Evolutionary conservation across 2,113 vertebrate species (phyloP), one percentile per base, ranked within the genome.

Genomic region (Cochlearius cochlearius): DNA sequence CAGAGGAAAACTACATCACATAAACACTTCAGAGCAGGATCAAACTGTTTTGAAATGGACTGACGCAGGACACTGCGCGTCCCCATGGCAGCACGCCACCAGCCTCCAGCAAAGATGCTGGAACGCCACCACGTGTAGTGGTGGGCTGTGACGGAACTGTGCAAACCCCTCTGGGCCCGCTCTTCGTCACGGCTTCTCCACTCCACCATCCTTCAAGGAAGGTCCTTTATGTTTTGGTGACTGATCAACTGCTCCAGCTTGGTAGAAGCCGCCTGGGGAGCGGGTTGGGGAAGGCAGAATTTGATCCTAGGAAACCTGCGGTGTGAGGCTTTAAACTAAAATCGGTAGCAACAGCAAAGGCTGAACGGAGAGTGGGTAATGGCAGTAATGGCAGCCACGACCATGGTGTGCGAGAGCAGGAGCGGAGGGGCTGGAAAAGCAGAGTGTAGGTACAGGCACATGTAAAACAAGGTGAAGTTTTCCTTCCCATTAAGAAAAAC

Each of bases 121-220:
- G 68, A 77, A 71, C 8, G 12, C 41, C 5, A 22, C 5, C 36
- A 34, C 0, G 0, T 4, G 11, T 3, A 41, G 39, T 0, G 4
- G 25, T n/a, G 39, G 74, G 43, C 34, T 63, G 38, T 9, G 64
- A 20, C 15, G 17, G 83, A 36, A 5, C 36, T 5, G 26, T 1
- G 1, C 34, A 82, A 55, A 7, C 21, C 12, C 12, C 69, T 69
- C 60, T 12, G 18, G n/a, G 32, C 49, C 62, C 36, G 36, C 78
- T 72, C 22, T 75, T 47, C 43, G 53, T 47, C 19, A 3, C 2
- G 20, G 53, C 20, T 60, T 47, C 34, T 43, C 60, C 1, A 4
- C 23, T 62, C 36, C 50, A 32, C 23, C 30, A 11, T 32, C 32
- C 45, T 38, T 13, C 52, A 50, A 9, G 20, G 34, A 62, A 50